Evolutionary conservation across 2,113 vertebrate genomes (phyloP), one percentile per base, ranked within the genome.

Genomic region (Strigops habroptila): DNA sequence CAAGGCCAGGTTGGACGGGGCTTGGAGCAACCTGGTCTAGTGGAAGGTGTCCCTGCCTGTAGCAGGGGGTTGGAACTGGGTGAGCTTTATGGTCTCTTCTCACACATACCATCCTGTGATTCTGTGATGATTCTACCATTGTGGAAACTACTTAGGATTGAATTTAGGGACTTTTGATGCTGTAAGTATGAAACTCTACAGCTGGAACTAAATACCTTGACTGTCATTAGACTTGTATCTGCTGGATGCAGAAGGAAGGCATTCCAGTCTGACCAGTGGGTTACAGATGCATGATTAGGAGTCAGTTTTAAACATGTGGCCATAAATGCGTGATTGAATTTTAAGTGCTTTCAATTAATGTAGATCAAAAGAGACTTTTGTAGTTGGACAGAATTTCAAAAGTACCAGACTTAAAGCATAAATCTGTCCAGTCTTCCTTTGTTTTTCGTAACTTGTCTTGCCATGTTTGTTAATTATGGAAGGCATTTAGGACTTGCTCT

Each of bases 401-500:
- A 94, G 75, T 79, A 65, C 88, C 94, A 91, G 95, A 91, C 93
- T 95, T 84, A 49, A 86, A 81, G 90, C 80, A 88, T 95, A 94
- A 94, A 95, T 95, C 92, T 96, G 69, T 88, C 80, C 62, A 30
- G 79, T 79, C 78, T 92, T 87, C 86, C 76, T 91, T 95, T 95
- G 89, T 91, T 96, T 95, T 91, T 73, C 85, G 49, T 90, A 95
- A 94, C 93, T 95, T 94, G 93, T 97, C 95, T 76, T 89, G 74
- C 95, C 95, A 85, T 82, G 93, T 96, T 97, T 82, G 69, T 79
- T 97, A 97, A 96, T 96, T 97, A 96, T 82, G 67, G 73, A 87
- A 93, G 74, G 80, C 92, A 76, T 96, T 96, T 92, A 94, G 65
- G 88, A 84, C 90, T 96, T 96, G 93, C 90, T 93, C 57, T 89